Evolutionary conservation across 2,797 vertebrate species (phyloP).

Genomic region (Okamejei kenojei): DNA sequence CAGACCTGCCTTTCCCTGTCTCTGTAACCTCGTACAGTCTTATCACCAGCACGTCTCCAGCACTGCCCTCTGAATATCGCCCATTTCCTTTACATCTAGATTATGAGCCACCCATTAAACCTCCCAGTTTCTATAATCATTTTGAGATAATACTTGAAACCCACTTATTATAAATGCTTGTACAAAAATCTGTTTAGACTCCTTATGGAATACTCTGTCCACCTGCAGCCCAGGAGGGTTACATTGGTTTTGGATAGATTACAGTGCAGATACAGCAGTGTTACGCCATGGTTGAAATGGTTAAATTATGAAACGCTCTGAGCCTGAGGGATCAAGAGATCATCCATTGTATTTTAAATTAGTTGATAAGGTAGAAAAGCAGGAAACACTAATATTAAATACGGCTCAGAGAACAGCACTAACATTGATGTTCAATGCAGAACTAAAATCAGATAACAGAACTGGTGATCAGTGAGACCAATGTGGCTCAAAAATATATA

Average conservation of each 20-base stretch:
- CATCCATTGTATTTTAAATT: not conserved
- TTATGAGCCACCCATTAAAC: too few species aligned
- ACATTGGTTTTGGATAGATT: not conserved
- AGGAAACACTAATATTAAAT: not conserved
- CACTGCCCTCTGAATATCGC: not conserved
- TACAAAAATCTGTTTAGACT: not conserved
- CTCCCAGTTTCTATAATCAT: not conserved
- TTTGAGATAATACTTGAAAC: not conserved
- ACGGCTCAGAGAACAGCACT: not conserved
- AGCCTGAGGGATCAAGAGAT: not conserved
- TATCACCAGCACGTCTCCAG: not conserved
- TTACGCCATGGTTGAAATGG: not conserved
- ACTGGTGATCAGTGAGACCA: not conserved
- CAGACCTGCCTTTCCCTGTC: not conserved
- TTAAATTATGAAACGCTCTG: not conserved
- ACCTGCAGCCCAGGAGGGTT: not conserved
- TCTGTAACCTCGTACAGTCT: not conserved
- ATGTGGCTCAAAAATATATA: not conserved
- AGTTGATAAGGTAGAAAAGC: not conserved
- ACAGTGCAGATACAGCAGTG: not conserved
- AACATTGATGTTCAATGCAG: not conserved
- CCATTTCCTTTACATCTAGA: not conserved
- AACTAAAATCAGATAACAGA: not conserved
- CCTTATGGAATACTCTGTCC: not conserved
- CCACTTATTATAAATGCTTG: not conserved